Evolutionary conservation across 35 echinoderm and acorn worm species (phyloP), one percentile per base, ranked within the genome.

Genomic region (Acanthaster planci): DNA sequence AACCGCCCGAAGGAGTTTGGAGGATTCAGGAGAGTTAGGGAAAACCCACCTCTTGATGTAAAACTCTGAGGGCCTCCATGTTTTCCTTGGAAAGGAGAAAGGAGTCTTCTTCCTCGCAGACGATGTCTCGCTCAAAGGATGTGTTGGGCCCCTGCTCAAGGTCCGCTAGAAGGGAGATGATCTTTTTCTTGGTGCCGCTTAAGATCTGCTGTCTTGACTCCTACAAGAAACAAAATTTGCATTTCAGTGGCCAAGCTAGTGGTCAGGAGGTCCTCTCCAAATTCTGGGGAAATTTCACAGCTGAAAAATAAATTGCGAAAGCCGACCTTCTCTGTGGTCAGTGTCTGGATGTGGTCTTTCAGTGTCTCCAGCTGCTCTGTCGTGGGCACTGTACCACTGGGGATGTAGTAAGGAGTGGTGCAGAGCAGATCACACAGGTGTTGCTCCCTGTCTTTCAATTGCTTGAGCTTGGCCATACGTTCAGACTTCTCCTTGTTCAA

Each of bases 141-240:
- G 95, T 97, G 84, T 97, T 93, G 12, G 95, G 95, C 52, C 91
- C 91, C 67, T 97, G 95, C 76, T 97, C 95, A 54, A 97, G 77
- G 16, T 83, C 36, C 31, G 93, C 88, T 83, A 97, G 64, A 19
- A 92, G 27, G 5, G 37, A 52, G 17, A 97, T 51, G 52, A 97
- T 97, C 37, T 82, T 67, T 39, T 88, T 72, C 83, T 97, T 97
- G 14, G 90, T 90, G 44, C 32, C 68, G 32, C 81, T 87, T 56
- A 97, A 90, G 2, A 82, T 97, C 26, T 40, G 39, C 18, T 89
- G 59, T 16, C 94, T 64, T 55, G 85, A 82, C 3, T 86, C 86
- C 94, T 97, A 42, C 30, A 80, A 39, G 40, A 58, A 55, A 57
- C 77, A 79, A 38, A 39, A 68, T 6, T 68, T 17, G 18, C 32